Conservation (phyloP, 2,113 vertebrate genomes). For the Xenus cinereus region DNA sequence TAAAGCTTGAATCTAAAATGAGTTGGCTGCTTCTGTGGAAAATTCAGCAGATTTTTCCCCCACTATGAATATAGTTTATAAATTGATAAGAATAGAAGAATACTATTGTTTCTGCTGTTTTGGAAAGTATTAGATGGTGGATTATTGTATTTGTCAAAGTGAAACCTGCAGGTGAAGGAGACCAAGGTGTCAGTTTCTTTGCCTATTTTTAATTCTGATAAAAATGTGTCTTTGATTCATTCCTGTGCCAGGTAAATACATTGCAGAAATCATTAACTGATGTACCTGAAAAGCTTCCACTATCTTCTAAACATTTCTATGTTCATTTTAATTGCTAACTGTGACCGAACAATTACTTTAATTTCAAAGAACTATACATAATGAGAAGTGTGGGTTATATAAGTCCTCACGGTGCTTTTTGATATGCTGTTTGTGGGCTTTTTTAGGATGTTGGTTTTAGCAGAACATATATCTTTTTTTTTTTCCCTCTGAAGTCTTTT, state of each 20-base stretch:
- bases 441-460: not conserved
- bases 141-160: not conserved
- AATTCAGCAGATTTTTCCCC: not conserved
- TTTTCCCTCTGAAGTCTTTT: not conserved
- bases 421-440: not conserved
- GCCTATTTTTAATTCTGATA: not conserved
- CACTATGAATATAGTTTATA: not conserved
- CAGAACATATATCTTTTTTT: not conserved
- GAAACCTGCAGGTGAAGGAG: not conserved
- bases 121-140: not conserved
- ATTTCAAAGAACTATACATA: not conserved
- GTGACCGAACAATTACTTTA: not conserved
- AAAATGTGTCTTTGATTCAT: not conserved
- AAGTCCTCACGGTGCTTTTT: not conserved
- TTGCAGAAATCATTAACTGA: not conserved
- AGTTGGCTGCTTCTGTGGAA: not conserved
- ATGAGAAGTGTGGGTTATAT: not conserved
- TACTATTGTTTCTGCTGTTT: not conserved
- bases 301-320: not conserved
- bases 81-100: not conserved
- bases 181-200: not conserved
- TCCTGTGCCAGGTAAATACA: not conserved
- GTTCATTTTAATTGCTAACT: not conserved
- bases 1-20: not conserved
- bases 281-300: not conserved